Evolutionary conservation across 2,113 vertebrate genomes (phyloP).

Genomic region (Pelmatolapia mariae): DNA sequence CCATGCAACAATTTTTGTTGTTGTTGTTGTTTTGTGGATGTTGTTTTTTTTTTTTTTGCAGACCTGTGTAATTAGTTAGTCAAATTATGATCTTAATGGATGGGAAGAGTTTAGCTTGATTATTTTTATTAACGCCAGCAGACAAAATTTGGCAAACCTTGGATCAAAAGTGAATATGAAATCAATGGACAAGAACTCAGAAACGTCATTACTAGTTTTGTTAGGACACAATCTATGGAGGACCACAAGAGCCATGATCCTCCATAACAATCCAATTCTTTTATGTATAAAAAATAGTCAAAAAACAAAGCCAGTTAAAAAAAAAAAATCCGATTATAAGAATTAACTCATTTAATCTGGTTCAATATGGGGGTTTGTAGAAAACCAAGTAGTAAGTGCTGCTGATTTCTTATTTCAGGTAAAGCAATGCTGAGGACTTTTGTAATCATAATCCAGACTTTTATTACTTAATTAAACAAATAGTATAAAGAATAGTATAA

Average conservation of each 20-base stretch:
- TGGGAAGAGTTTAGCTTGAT: no score
- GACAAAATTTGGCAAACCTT: no score
- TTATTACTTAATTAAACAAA: neutral
- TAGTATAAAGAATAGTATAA: neutral
- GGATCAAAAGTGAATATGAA: neutral
- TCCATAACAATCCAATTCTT: neutral
- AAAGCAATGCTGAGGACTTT: neutral
- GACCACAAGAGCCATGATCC: no score
- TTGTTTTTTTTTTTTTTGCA: fast-evolving
- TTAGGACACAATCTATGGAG: neutral
- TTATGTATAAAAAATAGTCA: neutral
- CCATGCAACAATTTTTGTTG: neutral
- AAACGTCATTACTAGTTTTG: neutral
- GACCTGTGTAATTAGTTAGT: no score
- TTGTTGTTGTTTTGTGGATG: neutral
- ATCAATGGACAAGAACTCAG: neutral
- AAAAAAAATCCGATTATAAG: no score
- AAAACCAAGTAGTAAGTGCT: neutral
- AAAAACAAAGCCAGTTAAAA: neutral
- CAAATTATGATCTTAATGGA: no score
- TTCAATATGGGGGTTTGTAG: neutral
- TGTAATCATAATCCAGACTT: neutral
- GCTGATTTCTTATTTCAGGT: neutral
- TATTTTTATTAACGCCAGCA: no score
- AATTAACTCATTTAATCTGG: neutral